phyloP scores from a whole-genome alignment of 23 tunicate species.

The Diplosoma virens region DNA sequence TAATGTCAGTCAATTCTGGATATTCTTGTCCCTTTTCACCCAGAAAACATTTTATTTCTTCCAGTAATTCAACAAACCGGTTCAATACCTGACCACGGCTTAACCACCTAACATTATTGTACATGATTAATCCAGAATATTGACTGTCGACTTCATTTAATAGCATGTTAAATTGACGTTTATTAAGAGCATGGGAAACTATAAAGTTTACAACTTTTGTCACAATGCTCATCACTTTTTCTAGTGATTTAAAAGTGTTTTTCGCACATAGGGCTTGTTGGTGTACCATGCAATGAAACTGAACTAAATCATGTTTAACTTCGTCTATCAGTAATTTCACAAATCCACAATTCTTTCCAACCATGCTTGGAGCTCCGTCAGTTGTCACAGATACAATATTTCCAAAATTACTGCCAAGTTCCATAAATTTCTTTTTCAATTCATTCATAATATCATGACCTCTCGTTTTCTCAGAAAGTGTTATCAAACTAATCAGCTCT shows the following conservation, averaged over 20 bases:
- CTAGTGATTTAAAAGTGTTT: too few relatives aligned
- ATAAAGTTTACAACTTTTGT: slow-evolving; percentile 4
- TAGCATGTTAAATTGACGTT: neutral
- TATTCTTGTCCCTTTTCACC: neutral
- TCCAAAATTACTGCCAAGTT: slow-evolving; percentile 5
- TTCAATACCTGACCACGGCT: neutral
- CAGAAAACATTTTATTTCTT: slow-evolving; percentile 1
- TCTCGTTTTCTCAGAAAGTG: slow-evolving; percentile 32
- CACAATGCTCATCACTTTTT: neutral
- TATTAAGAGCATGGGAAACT: neutral
- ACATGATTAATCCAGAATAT: neutral
- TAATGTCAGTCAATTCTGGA: too few relatives aligned
- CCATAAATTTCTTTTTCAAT: slow-evolving; percentile 17
- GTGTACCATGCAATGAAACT: slow-evolving; percentile 27
- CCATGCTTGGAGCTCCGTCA: slow-evolving; percentile 41
- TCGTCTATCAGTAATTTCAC: slow-evolving; percentile 7
- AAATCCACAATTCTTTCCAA: slow-evolving; percentile 34
- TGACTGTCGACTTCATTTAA: neutral
- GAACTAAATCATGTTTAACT: neutral
- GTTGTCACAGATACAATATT: slow-evolving; percentile 32
- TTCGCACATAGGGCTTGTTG: slow-evolving; percentile 37
- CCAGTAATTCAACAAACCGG: slow-evolving; percentile 2
- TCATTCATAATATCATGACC: slow-evolving; percentile 44
- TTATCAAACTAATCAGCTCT: slow-evolving; percentile 31
- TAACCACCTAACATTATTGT: slow-evolving; percentile 6